phyloP scores from a whole-genome alignment of 2,113 vertebrate species.

The Halichoerus grypus region DNA sequence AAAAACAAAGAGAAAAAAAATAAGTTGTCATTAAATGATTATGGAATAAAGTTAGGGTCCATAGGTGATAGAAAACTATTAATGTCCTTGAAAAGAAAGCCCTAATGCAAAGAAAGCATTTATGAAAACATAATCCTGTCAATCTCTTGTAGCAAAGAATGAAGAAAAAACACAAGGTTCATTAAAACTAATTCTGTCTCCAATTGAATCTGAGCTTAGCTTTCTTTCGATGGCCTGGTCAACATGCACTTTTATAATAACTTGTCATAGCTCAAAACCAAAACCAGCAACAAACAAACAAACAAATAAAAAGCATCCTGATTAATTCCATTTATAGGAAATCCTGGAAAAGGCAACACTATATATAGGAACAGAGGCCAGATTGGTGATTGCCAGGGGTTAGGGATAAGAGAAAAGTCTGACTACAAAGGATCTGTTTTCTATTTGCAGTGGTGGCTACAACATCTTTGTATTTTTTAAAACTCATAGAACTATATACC shows the following conservation, averaged over 20 bases:
- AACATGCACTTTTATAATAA: neutral
- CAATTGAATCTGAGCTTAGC: neutral
- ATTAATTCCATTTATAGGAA: neutral
- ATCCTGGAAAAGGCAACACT: neutral
- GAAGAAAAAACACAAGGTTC: neutral
- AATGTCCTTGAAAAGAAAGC: neutral
- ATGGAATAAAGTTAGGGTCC: neutral
- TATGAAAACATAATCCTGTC: neutral
- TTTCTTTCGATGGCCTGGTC: neutral
- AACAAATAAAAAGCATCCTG: neutral
- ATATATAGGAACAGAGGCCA: neutral
- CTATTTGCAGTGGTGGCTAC: neutral
- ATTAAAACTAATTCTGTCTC: neutral
- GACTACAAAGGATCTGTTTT: neutral
- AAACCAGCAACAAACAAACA: neutral
- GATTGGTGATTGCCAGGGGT: neutral
- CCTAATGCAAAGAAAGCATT: neutral
- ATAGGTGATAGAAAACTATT: neutral
- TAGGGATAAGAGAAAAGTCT: neutral
- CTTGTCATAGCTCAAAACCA: neutral
- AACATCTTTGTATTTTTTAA: conserved; percentile 7
- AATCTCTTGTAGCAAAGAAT: neutral
- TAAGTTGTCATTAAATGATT: neutral
- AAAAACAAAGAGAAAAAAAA: neutral
- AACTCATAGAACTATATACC: neutral